Conservation (phyloP, 37 sponge, comb jelly and placozoan species). For the Theonella swinhoei region DNA sequence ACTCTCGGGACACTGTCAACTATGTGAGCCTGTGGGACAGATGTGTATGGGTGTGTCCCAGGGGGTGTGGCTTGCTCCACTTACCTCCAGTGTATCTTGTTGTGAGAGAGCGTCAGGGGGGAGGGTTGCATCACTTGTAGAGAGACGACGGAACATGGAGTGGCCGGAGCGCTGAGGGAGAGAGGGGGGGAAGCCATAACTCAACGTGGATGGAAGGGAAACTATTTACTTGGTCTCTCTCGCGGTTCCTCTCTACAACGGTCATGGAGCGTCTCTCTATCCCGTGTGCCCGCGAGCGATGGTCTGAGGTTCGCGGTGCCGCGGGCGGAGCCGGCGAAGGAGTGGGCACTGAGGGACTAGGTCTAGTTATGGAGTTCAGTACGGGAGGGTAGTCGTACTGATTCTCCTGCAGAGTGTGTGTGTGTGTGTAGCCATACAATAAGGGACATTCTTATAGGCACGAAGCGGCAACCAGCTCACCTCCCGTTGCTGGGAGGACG, state of each 20-base stretch:
- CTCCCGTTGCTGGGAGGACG: not conserved
- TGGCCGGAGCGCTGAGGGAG: not conserved
- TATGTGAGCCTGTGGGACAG: constrained; percentile 22
- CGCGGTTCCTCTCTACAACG: too few relatives aligned
- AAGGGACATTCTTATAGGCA: too few relatives aligned
- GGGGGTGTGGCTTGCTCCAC: too few relatives aligned
- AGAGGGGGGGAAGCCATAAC: not conserved
- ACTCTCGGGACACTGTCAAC: constrained; percentile 22
- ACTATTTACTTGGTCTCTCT: too few relatives aligned
- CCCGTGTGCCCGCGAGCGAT: constrained; percentile 3
- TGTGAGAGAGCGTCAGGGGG: constrained; percentile 21
- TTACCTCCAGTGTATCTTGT: not conserved
- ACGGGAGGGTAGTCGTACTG: constrained; percentile 43
- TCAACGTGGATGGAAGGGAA: not conserved
- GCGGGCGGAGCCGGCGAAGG: not conserved
- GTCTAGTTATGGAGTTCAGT: not conserved
- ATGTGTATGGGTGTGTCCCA: not conserved
- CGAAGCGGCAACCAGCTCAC: too few relatives aligned
- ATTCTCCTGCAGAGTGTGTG: constrained; percentile 53
- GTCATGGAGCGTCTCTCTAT: constrained; percentile 43
- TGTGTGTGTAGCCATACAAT: too few relatives aligned
- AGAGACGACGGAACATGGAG: constrained; percentile 2
- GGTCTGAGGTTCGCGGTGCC: constrained; percentile 6
- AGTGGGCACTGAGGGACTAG: not conserved
- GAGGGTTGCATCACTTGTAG: constrained; percentile 21